Evolutionary conservation across 2,797 vertebrate species (phyloP).

Genomic region (Allobates femoralis): DNA sequence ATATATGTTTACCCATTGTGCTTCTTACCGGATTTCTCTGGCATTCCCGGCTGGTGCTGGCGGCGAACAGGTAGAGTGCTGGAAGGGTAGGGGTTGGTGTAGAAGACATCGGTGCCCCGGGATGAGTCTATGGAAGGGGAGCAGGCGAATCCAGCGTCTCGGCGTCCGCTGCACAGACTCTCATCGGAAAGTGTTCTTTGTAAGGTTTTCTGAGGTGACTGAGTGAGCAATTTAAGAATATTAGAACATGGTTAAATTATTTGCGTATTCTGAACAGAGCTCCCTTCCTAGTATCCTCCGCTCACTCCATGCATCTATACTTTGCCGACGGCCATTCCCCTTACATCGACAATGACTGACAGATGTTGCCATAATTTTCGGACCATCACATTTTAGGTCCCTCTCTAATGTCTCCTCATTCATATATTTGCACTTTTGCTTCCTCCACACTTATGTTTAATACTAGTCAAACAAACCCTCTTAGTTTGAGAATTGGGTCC

Average conservation of each 20-base stretch:
- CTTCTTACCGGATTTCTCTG: constrained; percentile 82
- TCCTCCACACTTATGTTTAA: not conserved
- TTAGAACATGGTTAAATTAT: not conserved
- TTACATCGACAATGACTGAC: no score
- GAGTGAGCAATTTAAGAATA: not conserved
- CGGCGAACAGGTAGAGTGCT: constrained; percentile 85
- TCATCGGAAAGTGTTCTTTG: constrained; percentile 92
- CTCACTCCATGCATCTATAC: no score
- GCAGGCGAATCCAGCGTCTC: constrained; percentile 82
- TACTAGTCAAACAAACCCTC: not conserved
- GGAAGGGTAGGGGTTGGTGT: constrained; percentile 78
- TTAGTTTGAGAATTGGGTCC: not conserved
- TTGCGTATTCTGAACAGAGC: not conserved
- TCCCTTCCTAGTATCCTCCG: not conserved
- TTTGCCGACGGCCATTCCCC: no score
- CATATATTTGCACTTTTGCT: not conserved
- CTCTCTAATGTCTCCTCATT: no score
- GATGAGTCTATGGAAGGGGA: constrained; percentile 74
- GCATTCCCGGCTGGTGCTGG: constrained; percentile 75
- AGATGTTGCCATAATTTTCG: no score
- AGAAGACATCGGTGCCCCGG: constrained; percentile 80
- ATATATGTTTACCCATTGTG: not conserved
- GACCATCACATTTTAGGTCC: no score
- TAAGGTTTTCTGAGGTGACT: constrained; percentile 85
- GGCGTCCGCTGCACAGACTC: constrained; percentile 89